phyloP scores from a whole-genome alignment of 2,888 invertebrate species.

The Gastracanthus pulcherrimus region DNA sequence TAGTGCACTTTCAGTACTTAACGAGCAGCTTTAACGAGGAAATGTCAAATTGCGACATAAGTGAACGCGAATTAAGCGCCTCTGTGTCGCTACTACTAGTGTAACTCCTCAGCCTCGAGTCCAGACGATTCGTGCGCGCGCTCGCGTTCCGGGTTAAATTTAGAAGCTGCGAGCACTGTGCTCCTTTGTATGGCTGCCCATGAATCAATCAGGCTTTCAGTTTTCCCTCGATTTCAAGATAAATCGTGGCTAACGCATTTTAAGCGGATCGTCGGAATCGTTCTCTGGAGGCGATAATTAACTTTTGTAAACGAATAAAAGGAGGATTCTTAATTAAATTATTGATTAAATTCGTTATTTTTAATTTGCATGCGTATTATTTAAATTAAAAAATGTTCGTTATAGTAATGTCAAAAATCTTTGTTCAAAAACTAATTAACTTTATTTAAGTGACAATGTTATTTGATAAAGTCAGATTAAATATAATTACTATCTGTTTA shows the following conservation, averaged over 20 bases:
- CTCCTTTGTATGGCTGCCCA: not conserved
- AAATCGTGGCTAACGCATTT: not conserved
- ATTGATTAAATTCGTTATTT: too few species aligned
- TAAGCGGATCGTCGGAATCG: not conserved
- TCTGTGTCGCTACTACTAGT: not conserved
- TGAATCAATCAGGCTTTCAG: not conserved
- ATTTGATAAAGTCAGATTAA: too few species aligned
- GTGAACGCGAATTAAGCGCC: slow-evolving; percentile 55
- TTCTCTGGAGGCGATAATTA: too few species aligned
- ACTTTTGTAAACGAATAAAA: too few species aligned
- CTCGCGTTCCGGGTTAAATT: slow-evolving; percentile 23
- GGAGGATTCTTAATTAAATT: too few species aligned
- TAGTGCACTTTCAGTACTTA: slow-evolving; percentile 7
- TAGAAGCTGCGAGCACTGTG: slow-evolving; percentile 13
- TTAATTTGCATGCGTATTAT: too few species aligned
- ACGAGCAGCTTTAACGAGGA: slow-evolving; percentile 57
- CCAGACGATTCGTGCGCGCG: slow-evolving; percentile 28
- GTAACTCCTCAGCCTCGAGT: slow-evolving; percentile 33
- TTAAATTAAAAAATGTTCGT: too few species aligned
- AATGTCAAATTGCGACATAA: slow-evolving; percentile 58
- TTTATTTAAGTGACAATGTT: too few species aligned
- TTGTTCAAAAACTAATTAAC: too few species aligned
- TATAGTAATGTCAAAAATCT: too few species aligned
- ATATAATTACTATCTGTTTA: too few species aligned
- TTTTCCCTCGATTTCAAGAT: not conserved